Base-by-base conservation (phyloP, 2,113 vertebrate species). In the Benitochromis conjunctus region DNA sequence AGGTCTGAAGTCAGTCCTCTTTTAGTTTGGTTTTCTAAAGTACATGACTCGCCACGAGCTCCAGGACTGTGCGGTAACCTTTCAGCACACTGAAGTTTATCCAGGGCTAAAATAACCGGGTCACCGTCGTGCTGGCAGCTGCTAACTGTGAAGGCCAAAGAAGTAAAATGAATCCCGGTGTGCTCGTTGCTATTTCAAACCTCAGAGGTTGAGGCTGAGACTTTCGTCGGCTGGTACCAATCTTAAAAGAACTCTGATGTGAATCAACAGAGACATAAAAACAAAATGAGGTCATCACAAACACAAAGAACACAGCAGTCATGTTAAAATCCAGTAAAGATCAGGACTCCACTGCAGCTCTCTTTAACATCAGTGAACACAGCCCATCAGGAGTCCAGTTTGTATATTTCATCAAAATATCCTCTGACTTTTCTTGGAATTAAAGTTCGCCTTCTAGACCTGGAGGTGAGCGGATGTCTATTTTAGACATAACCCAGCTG, bases 91-190 rank as follows among this genome's bases (percentile, higher is more conserved):
- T 92, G 94, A 89, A 90, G 94, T 94, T 97, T 94, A 95, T 92
- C 94, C 94, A 93, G 94, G 84, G 90, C 92, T 90, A 92, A 97
- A 96, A 96, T 92, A 97, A 96, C 90, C 80, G 36, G 58, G 38
- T 81, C 85, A 51, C 79, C 82, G 46, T 77, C 62, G 12, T 29
- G 24, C 78, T 83, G 84, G 84, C 94, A 94, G 93, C 90, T 93
- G 91, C 82, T 79, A 2, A 31, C 77, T 58, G 58, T 82, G 82
- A 92, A 94, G 85, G 85, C 91, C 90, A 91, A 86, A 62, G 85
- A 84, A 62, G 89, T 88, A 60, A 93, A 90, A 83, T 3, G 79
- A 91, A 83, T 81, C 86, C 54, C 16, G 3, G 21, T 31, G 82
- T 71, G 79, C 10, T 5, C 0, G 77, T 43, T 76, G 54, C 69